Evolutionary conservation across 2,797 vertebrate species (phyloP).

Genomic region (Glyptemys insculpta): DNA sequence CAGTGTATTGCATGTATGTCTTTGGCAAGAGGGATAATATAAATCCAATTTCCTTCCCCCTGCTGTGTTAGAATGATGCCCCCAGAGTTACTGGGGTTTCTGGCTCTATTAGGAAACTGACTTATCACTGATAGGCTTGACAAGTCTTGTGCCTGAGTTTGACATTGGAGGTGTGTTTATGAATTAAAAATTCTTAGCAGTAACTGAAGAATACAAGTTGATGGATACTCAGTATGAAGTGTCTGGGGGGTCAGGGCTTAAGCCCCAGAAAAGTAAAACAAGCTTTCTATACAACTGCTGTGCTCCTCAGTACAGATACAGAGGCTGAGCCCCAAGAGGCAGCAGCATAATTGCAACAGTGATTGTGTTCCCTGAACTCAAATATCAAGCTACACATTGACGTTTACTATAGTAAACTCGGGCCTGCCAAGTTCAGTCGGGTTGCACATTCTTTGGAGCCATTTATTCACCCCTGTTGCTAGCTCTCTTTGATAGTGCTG

Average conservation of each 20-base stretch:
- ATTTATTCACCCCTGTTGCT: background rate
- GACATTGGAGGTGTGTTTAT: background rate
- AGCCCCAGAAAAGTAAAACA: background rate
- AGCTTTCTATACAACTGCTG: background rate
- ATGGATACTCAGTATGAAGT: background rate
- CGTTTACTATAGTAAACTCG: slow-evolving; percentile 2
- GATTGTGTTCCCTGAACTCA: slow-evolving; percentile 18
- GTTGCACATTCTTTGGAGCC: background rate
- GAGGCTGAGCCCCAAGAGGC: background rate
- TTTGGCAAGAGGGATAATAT: background rate
- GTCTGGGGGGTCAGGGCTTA: background rate
- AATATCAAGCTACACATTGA: background rate
- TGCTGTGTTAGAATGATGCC: background rate
- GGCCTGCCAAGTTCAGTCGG: background rate
- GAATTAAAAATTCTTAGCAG: slow-evolving; percentile 19
- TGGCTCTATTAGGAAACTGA: background rate
- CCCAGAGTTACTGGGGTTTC: background rate
- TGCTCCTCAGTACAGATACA: background rate
- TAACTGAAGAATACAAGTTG: slow-evolving; percentile 8
- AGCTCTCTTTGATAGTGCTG: background rate
- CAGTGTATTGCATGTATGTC: background rate
- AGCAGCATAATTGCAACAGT: background rate
- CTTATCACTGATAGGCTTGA: background rate
- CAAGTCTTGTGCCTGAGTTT: background rate
- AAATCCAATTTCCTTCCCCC: background rate